Conservation (phyloP, 2,797 vertebrate species). For the Coregonus sp. region DNA sequence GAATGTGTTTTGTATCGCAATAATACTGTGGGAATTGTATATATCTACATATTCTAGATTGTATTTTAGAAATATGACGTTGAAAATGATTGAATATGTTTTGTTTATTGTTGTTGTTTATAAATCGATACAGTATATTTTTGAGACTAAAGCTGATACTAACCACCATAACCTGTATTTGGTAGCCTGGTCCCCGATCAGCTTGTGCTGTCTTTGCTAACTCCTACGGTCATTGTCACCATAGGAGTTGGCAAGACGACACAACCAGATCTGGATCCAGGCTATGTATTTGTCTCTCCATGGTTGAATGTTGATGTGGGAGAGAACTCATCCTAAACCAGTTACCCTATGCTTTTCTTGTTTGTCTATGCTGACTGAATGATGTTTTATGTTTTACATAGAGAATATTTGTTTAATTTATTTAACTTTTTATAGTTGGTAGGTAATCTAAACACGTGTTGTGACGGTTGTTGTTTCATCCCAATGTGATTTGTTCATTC, state of each 20-base stretch:
- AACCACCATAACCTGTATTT: constrained; percentile 64
- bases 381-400: constrained; percentile 38
- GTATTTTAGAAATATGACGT: constrained; percentile 77
- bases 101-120: constrained; percentile 59
- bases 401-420: constrained; percentile 74
- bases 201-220: neutral
- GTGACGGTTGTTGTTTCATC: constrained; percentile 27
- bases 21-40: constrained; percentile 73
- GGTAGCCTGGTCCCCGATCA: neutral
- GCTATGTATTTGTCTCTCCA: constrained; percentile 12
- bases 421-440: constrained; percentile 71
- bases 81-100: constrained; percentile 37
- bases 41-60: constrained; percentile 79
- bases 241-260: neutral
- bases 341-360: constrained; percentile 56
- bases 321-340: constrained; percentile 30
- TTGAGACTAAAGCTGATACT: constrained; percentile 69
- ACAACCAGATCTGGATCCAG: neutral
- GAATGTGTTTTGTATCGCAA: constrained; percentile 70
- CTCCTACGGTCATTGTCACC: too few species aligned
- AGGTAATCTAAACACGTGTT: constrained; percentile 48
- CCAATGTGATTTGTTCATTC: constrained; percentile 19
- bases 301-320: too few species aligned
- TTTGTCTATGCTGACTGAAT: constrained; percentile 51
- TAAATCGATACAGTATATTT: constrained; percentile 76